Conservation (phyloP, 2,888 invertebrate genomes). For the Corythucha ciliata region DNA sequence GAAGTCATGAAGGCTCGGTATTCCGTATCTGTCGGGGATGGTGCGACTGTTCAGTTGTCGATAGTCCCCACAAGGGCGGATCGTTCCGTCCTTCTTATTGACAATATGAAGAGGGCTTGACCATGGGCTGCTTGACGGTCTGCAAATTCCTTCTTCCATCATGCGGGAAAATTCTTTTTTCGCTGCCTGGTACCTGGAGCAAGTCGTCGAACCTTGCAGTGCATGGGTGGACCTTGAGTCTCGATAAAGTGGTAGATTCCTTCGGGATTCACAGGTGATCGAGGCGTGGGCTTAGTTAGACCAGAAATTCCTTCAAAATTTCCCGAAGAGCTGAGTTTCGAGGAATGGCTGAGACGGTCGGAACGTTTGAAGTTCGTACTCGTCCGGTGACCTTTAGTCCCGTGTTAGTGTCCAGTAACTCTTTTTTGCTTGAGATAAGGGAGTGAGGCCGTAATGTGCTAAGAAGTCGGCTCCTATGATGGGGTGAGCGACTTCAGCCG, state of each 20-base stretch:
- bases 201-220: slow-evolving; percentile 31
- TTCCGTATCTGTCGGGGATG: slow-evolving; percentile 34
- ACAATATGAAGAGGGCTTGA: slow-evolving; percentile 34
- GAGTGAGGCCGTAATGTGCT: slow-evolving; percentile 20
- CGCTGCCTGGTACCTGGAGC: slow-evolving; percentile 26
- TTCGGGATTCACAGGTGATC: background rate
- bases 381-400: background rate
- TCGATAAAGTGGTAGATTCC: slow-evolving; percentile 3
- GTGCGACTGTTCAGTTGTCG: slow-evolving; percentile 35
- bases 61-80: slow-evolving; percentile 37
- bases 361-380: background rate
- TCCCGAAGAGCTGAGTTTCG: slow-evolving; percentile 7
- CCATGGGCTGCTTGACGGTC: slow-evolving; percentile 35
- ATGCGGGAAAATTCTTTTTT: slow-evolving; percentile 32
- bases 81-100: slow-evolving; percentile 32
- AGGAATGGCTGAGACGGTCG: background rate
- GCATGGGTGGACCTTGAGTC: slow-evolving; percentile 29
- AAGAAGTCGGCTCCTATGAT: slow-evolving; percentile 3
- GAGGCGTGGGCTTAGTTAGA: background rate
- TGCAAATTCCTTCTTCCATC: slow-evolving; percentile 28
- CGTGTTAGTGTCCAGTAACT: slow-evolving; percentile 22
- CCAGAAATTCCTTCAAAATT: slow-evolving; percentile 19
- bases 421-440: slow-evolving; percentile 16
- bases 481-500: background rate
- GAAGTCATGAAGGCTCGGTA: slow-evolving; percentile 35